Evolutionary conservation across 2,888 invertebrate species (phyloP), one percentile per base, ranked within the genome.

Genomic region (Drosophila formosana): DNA sequence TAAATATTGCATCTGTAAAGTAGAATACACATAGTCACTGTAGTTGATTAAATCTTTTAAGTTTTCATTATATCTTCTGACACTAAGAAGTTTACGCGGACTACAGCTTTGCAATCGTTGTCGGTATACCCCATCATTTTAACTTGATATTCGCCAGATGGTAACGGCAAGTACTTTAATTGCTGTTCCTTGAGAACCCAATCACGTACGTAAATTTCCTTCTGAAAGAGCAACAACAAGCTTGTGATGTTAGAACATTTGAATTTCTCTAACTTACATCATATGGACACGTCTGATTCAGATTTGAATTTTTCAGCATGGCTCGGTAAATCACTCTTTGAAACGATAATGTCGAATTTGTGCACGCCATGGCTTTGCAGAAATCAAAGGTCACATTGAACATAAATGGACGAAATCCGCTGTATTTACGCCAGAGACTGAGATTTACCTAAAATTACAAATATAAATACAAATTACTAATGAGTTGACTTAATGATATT

Each of bases 101-200:
- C 1, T 11, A 3, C 47, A 2, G 57, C 18, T 39, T 47, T 57
- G 26, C 57, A 47, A 7, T 39, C 13, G 5, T 18, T 26, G 18
- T 57, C 28, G 37, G 47, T 57, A 7, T 5, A 46, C 8, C 47
- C 37, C 26, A 26, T 18, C 2, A 47, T 3, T 18, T 57, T 46
- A 0, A 47, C 0, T 18, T 47, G 46, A 37, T 57, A 57, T n/a
- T 57, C 57, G 9, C 47, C 57, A 1, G 47, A 11, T 1, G 57
- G 57, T 9, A 57, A 3, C 3, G 57, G 57, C 3, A 47, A 28
- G 23, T 37, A 57, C 9, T 11, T 57, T 0, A 47, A 18, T 28
- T 28, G n/a, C 2, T 37, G 13, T 13, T 57, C 37, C 11, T n/a
- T 57, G 1, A 47, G 5, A 1, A 57, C 11, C 7, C 46, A 5